Conservation (phyloP, 1,140 invertebrate genomes). For the Oryctes rhinoceros region DNA sequence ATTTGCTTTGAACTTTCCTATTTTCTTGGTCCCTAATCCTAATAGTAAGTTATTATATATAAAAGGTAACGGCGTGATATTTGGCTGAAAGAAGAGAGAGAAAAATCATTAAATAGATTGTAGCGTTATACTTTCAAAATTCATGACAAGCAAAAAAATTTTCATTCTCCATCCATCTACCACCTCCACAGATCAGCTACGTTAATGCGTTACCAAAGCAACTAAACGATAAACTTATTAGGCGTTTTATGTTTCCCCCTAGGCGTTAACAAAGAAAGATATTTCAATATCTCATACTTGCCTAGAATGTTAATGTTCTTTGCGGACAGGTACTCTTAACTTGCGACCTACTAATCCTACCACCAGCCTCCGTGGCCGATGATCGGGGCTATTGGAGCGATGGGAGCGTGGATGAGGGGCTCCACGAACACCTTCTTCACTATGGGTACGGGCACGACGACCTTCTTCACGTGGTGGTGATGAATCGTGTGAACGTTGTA, state of each 20-base stretch:
- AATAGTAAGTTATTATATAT: neutral
- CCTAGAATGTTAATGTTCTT: conserved; percentile 44
- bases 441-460: conserved; percentile 62
- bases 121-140: neutral
- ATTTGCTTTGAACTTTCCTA: conserved; percentile 50
- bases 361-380: conserved; percentile 52
- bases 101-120: neutral
- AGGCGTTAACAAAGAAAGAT: neutral
- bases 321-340: conserved; percentile 46
- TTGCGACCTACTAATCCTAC: conserved; percentile 45
- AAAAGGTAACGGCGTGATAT: conserved; percentile 29
- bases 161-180: neutral
- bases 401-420: conserved; percentile 46
- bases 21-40: neutral
- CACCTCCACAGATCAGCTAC: neutral
- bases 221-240: too few species aligned
- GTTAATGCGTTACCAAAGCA: neutral
- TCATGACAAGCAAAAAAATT: neutral
- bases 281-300: conserved; percentile 6
- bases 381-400: neutral
- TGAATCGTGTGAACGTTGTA: conserved; percentile 73
- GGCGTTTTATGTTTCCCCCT: neutral
- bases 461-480: conserved; percentile 71
- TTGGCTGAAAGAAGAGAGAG: conserved; percentile 47
- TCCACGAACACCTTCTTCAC: conserved; percentile 61